Percentiles rank a stretch among this genome's conserved stretches.
These are phyloP conservation scores for Ceratotherium simum DNA, from an alignment of 2,113 vertebrate genomes.

Conservation along the genomic window DNA sequence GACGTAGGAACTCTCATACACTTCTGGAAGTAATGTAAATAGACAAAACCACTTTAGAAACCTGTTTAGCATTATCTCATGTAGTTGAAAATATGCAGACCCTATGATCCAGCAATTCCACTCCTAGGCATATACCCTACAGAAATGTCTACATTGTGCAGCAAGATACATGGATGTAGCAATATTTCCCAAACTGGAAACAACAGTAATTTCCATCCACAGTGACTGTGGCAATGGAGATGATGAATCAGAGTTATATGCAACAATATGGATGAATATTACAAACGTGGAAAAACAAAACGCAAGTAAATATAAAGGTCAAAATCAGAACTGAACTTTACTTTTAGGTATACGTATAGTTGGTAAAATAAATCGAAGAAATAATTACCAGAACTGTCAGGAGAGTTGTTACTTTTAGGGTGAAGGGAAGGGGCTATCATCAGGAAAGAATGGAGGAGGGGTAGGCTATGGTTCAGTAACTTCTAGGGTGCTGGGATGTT, in stretches of 20 bases:
- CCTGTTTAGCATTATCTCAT: background rate
- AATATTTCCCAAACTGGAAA: background rate
- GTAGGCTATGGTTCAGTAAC: background rate
- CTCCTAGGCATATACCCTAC: background rate
- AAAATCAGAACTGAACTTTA: background rate
- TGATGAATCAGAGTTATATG: background rate
- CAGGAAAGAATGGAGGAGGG: background rate
- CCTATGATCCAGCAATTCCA: background rate
- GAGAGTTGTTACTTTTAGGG: background rate
- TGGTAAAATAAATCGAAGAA: background rate
- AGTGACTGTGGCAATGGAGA: background rate
- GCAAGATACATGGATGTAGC: no score
- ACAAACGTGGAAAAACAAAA: background rate
- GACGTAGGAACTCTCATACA: background rate
- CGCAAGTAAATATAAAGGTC: background rate
- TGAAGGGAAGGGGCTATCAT: background rate
- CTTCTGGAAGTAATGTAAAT: background rate
- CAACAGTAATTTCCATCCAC: background rate
- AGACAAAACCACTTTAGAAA: background rate
- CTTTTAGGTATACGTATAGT: background rate
- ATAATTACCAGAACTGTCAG: background rate
- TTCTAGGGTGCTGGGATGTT: background rate
- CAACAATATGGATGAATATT: background rate
- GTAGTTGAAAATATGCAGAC: background rate
- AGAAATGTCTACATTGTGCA: background rate